Conservation (phyloP, 2,113 vertebrate genomes). For the Colossoma macropomum region DNA sequence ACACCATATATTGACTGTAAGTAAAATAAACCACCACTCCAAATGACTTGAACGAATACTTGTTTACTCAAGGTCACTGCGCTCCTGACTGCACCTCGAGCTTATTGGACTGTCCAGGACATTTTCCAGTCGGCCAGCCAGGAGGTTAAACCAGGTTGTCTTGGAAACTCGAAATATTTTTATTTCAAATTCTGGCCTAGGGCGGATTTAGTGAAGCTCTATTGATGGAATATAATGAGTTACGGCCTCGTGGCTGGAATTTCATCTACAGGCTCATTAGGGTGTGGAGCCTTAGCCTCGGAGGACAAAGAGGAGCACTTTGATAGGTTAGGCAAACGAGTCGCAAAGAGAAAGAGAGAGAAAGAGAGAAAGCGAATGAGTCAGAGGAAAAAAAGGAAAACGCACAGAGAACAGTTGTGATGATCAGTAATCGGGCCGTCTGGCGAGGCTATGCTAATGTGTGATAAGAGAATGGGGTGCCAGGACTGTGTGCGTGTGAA, state of each 20-base stretch:
- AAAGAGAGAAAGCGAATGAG: not conserved
- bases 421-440: slow-evolving; percentile 6
- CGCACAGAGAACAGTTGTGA: slow-evolving; percentile 12
- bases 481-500: not conserved
- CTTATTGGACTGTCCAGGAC: not conserved
- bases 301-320: slow-evolving; percentile 7
- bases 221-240: slow-evolving; percentile 31
- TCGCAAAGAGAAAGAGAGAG: not conserved
- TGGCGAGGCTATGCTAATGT: not conserved
- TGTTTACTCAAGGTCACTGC: not conserved
- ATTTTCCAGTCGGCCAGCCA: not conserved
- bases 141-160: not conserved
- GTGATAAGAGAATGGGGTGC: not conserved
- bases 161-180: not conserved
- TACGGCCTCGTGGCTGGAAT: not conserved
- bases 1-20: not conserved
- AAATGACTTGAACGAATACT: not conserved
- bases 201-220: not conserved
- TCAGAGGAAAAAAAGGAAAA: not conserved
- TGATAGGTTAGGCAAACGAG: not conserved
- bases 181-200: not conserved
- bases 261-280: slow-evolving; percentile 35
- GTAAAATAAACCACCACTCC: no score
- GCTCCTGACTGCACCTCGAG: no score
- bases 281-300: not conserved